These are phyloP conservation scores for Drosophila kanapiae DNA, from an alignment of 1,140 invertebrate genomes.

Conservation along the genomic window DNA sequence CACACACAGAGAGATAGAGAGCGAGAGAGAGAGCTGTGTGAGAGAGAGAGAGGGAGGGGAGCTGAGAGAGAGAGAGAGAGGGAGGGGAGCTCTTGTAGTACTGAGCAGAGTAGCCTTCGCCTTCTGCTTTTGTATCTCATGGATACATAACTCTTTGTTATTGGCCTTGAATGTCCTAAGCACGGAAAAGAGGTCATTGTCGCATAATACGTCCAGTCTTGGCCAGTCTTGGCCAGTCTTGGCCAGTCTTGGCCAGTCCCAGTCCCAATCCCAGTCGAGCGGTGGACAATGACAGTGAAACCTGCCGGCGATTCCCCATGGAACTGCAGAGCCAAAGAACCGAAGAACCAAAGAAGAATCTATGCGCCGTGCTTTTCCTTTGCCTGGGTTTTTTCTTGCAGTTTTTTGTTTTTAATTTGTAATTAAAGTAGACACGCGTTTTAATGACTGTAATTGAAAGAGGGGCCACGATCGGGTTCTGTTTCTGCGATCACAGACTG, in stretches of 20 bases:
- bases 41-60: background rate
- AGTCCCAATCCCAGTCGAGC: background rate
- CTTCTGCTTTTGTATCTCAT: conserved; percentile 57
- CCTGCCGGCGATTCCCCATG: conserved; percentile 6
- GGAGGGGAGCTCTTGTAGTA: background rate
- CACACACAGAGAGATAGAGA: background rate
- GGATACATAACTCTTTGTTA: conserved; percentile 69
- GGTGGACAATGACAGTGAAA: conserved; percentile 36
- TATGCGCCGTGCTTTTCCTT: background rate
- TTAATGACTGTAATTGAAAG: conserved; percentile 67
- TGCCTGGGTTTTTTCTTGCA: conserved; percentile 14
- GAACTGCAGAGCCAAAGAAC: background rate
- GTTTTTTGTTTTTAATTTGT: conserved; percentile 39
- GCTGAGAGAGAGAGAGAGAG: background rate
- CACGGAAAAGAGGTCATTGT: conserved; percentile 71
- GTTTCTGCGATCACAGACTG: conserved; percentile 1
- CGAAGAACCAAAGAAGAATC: background rate
- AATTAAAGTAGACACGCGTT: conserved; percentile 64
- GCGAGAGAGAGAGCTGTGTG: background rate
- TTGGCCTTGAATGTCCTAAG: conserved; percentile 70
- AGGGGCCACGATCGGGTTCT: conserved; percentile 18
- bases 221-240: conserved; percentile 17
- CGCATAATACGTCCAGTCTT: conserved; percentile 54
- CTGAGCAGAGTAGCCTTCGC: conserved; percentile 21
- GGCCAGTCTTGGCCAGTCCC: background rate